phyloP scores from a whole-genome alignment of 1,140 invertebrate species.

The Xylocopa sonorina region DNA sequence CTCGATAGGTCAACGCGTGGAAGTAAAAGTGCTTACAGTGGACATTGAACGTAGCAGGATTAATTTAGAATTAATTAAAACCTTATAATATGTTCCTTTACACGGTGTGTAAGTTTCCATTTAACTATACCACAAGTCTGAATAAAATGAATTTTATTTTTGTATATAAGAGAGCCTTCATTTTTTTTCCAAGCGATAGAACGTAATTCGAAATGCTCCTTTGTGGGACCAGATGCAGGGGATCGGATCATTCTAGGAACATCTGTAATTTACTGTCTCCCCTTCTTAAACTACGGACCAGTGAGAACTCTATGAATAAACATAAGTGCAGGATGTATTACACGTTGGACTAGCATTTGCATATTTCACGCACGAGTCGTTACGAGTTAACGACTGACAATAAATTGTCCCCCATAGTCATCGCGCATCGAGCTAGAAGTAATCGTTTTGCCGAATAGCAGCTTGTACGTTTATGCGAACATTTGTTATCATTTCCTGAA shows the following conservation, averaged over 20 bases:
- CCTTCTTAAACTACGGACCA: background rate
- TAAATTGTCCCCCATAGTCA: slow-evolving; percentile 10
- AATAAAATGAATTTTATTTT: slow-evolving; percentile 14
- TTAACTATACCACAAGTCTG: background rate
- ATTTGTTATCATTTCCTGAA: background rate
- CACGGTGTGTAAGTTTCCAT: background rate
- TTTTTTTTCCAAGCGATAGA: background rate
- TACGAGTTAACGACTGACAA: slow-evolving; percentile 3
- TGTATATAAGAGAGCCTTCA: background rate
- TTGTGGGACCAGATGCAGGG: background rate
- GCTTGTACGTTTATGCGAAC: background rate
- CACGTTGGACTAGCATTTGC: slow-evolving; percentile 3
- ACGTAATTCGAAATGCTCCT: background rate
- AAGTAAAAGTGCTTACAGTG: slow-evolving; percentile 84
- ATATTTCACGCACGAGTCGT: slow-evolving; percentile 8
- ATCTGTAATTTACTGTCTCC: slow-evolving; percentile 6
- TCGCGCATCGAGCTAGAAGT: slow-evolving; percentile 17
- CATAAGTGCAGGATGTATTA: slow-evolving; percentile 16
- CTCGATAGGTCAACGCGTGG: slow-evolving; percentile 87
- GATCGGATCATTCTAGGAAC: background rate
- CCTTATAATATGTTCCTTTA: slow-evolving; percentile 29
- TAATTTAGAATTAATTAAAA: slow-evolving; percentile 76
- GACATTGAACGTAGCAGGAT: slow-evolving; percentile 82
- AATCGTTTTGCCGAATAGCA: slow-evolving; percentile 3
- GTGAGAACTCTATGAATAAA: slow-evolving; percentile 2